Evolutionary conservation across 2,113 vertebrate species (phyloP).

Genomic region (Otocyon megalotis): DNA sequence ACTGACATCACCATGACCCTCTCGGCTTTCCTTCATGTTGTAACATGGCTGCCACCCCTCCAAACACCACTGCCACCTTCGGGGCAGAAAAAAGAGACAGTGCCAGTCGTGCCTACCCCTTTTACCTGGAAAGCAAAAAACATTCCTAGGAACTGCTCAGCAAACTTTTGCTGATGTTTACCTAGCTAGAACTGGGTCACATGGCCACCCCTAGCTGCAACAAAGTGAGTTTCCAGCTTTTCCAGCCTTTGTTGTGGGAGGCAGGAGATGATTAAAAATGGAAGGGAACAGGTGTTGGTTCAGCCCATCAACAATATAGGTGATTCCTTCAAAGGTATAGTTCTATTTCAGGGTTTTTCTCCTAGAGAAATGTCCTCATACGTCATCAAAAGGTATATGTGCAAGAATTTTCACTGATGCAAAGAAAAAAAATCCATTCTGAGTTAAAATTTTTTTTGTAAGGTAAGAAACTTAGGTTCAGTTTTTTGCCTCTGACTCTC

Average conservation of each 20-base stretch:
- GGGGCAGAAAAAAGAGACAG: neutral
- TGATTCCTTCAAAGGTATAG: neutral
- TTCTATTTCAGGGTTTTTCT: neutral
- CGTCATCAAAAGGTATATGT: neutral
- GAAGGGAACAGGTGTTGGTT: neutral
- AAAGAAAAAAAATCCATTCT: neutral
- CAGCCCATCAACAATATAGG: neutral
- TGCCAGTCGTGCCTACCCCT: neutral
- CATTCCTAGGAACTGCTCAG: neutral
- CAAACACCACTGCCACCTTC: neutral
- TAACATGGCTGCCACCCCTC: neutral
- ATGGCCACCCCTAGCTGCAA: neutral
- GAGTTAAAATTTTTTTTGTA: neutral
- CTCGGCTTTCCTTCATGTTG: neutral
- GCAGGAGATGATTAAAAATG: neutral
- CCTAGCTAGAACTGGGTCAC: conserved; percentile 30
- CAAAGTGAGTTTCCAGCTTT: neutral
- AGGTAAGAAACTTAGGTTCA: neutral
- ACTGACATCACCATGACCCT: neutral
- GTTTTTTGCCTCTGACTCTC: neutral
- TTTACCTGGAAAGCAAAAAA: conserved; percentile 45
- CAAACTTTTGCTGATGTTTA: conserved; percentile 18
- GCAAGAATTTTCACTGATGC: neutral
- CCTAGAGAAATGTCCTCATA: neutral
- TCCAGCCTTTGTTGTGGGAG: neutral